These are phyloP conservation scores for Benitochromis conjunctus DNA, from an alignment of 2,113 vertebrate species.

Conservation along the genomic window DNA sequence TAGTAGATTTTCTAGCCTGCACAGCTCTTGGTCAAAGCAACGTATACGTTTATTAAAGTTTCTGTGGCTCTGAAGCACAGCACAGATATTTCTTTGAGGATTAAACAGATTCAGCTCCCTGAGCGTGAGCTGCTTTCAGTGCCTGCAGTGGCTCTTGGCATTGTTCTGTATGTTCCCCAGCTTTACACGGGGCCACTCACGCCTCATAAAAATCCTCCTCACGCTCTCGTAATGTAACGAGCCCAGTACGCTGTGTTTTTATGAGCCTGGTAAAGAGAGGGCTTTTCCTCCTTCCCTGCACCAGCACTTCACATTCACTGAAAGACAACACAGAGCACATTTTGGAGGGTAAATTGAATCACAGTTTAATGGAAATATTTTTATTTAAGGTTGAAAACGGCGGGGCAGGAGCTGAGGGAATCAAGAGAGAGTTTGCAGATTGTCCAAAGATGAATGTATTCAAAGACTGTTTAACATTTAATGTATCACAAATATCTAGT, in stretches of 20 bases:
- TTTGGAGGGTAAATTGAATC: background rate
- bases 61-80: background rate
- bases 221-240: conserved; percentile 1
- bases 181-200: background rate
- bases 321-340: background rate
- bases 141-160: background rate
- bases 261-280: conserved; percentile 31
- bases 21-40: background rate
- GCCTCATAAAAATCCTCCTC: conserved; percentile 11
- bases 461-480: background rate
- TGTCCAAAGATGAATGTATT: background rate
- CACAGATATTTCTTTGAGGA: background rate
- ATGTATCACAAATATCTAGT: background rate
- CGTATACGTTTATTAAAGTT: background rate
- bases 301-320: background rate
- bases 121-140: background rate
- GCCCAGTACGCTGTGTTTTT: conserved; percentile 9
- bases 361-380: background rate
- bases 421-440: background rate
- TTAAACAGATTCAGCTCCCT: background rate
- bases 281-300: background rate
- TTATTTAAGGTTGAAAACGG: background rate
- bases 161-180: background rate
- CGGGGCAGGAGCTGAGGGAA: background rate
- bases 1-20: background rate